Percentiles rank a stretch among this genome's conserved stretches.
Conservation (phyloP, 2,113 vertebrate genomes). For the Typhlomys cinereus region DNA sequence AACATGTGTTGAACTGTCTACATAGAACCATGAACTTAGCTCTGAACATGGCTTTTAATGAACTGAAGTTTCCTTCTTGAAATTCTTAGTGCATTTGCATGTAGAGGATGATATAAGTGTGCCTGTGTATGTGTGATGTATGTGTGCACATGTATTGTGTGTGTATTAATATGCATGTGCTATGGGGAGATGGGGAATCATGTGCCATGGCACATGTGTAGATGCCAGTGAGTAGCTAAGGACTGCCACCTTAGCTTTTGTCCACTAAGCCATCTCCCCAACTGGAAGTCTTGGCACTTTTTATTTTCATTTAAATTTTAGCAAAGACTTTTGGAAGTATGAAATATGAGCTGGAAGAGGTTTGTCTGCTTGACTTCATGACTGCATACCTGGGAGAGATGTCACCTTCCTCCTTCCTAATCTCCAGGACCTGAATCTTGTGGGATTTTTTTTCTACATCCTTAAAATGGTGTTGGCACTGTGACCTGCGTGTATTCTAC, state of each 20-base stretch:
- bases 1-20: too few relatives aligned
- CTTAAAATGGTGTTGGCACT: background rate
- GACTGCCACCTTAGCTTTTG: too few relatives aligned
- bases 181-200: too few relatives aligned
- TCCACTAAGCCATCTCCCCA: too few relatives aligned
- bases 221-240: too few relatives aligned
- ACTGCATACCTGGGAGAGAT: background rate
- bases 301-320: background rate
- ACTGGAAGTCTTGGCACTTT: too few relatives aligned
- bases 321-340: background rate
- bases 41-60: too few relatives aligned
- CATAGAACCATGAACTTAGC: background rate
- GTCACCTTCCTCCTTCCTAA: background rate
- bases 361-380: background rate
- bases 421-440: background rate
- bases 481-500: background rate
- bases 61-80: background rate
- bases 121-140: background rate
- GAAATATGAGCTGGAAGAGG: rapidly evolving
- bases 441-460: background rate
- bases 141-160: too few relatives aligned
- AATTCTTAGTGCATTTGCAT: background rate
- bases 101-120: too few relatives aligned
- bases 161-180: too few relatives aligned
- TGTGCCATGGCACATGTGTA: too few relatives aligned